These are phyloP conservation scores for human DNA, from an alignment of 2,113 vertebrate genomes.

Conservation along the genomic window GRCh38 chr13:85313001-85313500, in stretches of 20 bases:
- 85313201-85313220: background rate
- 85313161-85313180: background rate
- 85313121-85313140: background rate
- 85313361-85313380: background rate
- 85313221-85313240: background rate
- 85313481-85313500: background rate
- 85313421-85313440: background rate
- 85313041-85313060: background rate
- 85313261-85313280: background rate
- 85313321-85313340: background rate
- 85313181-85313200: background rate
- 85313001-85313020: background rate
- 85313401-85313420: background rate
- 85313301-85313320: background rate
- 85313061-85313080: background rate
- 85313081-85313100: background rate
- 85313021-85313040: background rate
- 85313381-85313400: background rate
- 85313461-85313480: background rate
- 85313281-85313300: background rate
- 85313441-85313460: background rate
- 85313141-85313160: conserved; percentile 4
- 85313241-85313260: background rate
- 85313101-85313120: background rate
- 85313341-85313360: background rate